Evolutionary conservation across 2,888 invertebrate genomes (phyloP).

Genomic region (Aspidapion aeneum): DNA sequence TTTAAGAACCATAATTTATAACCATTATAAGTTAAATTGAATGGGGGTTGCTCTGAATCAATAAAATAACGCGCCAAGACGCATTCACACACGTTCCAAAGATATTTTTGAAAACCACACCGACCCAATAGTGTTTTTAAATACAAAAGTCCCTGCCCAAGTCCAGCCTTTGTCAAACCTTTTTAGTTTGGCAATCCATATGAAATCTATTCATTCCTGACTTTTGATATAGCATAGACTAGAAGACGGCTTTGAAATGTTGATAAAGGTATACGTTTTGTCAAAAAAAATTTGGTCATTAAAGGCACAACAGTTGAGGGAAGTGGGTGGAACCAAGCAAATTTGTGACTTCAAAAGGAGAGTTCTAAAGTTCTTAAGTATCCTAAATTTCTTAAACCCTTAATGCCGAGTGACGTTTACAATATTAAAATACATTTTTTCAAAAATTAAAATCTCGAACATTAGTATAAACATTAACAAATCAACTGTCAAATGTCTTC

Average conservation of each 20-base stretch:
- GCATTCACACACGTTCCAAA: conserved; percentile 28
- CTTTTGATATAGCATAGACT: conserved; percentile 25
- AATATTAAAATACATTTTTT: no score
- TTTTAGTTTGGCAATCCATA: conserved; percentile 26
- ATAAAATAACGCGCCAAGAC: conserved; percentile 28
- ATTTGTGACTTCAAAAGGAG: conserved; percentile 14
- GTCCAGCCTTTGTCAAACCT: conserved; percentile 36
- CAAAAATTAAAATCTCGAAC: no score
- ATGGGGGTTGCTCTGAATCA: conserved; percentile 25
- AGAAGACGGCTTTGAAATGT: conserved; percentile 22
- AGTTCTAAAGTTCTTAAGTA: not conserved
- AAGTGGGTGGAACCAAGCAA: conserved; percentile 26
- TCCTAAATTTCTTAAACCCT: conserved; percentile 4
- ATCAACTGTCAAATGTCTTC: no score
- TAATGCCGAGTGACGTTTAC: no score
- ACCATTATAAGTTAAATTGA: conserved; percentile 37
- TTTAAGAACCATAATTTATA: conserved; percentile 44
- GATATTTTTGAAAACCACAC: conserved; percentile 42
- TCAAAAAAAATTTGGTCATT: conserved; percentile 20
- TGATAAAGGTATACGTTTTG: conserved; percentile 17
- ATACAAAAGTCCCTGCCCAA: conserved; percentile 35
- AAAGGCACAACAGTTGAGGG: conserved; percentile 19
- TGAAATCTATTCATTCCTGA: no score
- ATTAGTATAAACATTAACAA: no score
- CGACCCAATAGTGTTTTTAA: conserved; percentile 34